A percentile compares a stretch with the other conserved stretches of the same genome.
Evolutionary conservation across 2,888 invertebrate genomes (phyloP).

Genomic region (Melieria picta): DNA sequence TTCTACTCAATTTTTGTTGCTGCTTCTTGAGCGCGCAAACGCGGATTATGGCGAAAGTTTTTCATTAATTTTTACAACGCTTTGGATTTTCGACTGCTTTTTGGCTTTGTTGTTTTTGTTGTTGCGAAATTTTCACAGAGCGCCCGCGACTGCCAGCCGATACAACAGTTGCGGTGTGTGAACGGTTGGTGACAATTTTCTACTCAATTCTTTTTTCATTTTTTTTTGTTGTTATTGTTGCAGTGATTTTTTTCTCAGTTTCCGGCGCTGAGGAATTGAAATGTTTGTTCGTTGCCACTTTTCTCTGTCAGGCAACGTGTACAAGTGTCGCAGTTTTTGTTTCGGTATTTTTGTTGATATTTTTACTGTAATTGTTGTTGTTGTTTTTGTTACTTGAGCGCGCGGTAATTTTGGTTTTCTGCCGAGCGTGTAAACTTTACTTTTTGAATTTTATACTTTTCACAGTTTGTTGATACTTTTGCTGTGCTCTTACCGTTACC

Average conservation of each 20-base stretch:
- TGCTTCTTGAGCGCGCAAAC: constrained; percentile 1
- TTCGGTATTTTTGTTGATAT: not conserved
- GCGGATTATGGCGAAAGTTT: constrained; percentile 63
- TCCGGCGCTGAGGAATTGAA: constrained; percentile 15
- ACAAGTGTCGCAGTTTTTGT: too few relatives aligned
- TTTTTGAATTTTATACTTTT: constrained; percentile 18
- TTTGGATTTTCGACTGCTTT: constrained; percentile 48
- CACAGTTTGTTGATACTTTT: constrained; percentile 7
- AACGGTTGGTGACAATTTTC: constrained; percentile 16
- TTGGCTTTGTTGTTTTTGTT: too few relatives aligned
- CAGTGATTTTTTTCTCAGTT: too few relatives aligned
- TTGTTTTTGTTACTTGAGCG: too few relatives aligned
- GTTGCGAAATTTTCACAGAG: too few relatives aligned
- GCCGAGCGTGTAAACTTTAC: constrained; percentile 20
- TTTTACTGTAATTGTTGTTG: not conserved
- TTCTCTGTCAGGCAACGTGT: too few relatives aligned
- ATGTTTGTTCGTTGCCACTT: constrained; percentile 2
- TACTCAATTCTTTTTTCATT: not conserved
- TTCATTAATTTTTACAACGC: constrained; percentile 60
- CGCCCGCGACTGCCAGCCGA: too few relatives aligned
- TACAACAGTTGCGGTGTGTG: not conserved
- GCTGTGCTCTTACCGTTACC: not conserved
- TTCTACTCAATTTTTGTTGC: not conserved
- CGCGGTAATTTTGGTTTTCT: constrained; percentile 21
- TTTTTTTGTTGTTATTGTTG: too few relatives aligned